Evolutionary conservation across 2,888 invertebrate genomes (phyloP).

Genomic region (Nudaria mundana): DNA sequence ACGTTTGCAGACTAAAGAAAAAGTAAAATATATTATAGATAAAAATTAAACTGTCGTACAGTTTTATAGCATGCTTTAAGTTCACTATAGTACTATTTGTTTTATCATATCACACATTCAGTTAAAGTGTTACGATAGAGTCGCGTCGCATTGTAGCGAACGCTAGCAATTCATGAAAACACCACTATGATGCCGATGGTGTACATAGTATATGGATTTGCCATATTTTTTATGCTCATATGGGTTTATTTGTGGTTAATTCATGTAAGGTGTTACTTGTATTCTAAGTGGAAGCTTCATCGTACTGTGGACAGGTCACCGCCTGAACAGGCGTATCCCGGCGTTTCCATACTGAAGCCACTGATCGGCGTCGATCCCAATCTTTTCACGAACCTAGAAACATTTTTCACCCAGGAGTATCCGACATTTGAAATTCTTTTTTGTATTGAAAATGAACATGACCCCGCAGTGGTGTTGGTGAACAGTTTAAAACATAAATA

Average conservation of each 20-base stretch:
- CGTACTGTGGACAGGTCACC: constrained; percentile 84
- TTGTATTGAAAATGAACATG: constrained; percentile 94
- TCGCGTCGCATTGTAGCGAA: constrained; percentile 61
- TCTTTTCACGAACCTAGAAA: constrained; percentile 93
- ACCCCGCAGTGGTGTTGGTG: constrained; percentile 93
- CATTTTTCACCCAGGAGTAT: constrained; percentile 97
- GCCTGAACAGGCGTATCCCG: constrained; percentile 90
- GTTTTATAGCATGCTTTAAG: constrained; percentile 38
- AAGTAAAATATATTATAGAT: constrained; percentile 26
- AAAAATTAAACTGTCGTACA: constrained; percentile 49
- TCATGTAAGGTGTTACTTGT: constrained; percentile 93
- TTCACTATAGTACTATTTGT: constrained; percentile 32
- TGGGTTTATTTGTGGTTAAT: constrained; percentile 94
- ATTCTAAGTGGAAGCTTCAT: constrained; percentile 87
- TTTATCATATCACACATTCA: constrained; percentile 43
- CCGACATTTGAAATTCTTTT: constrained; percentile 95
- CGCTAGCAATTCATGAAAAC: constrained; percentile 55
- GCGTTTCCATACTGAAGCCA: constrained; percentile 96
- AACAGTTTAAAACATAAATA: constrained; percentile 91
- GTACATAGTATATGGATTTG: constrained; percentile 92
- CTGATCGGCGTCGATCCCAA: constrained; percentile 96
- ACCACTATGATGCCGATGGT: constrained; percentile 84
- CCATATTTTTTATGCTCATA: constrained; percentile 92
- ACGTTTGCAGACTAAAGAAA: constrained; percentile 19
- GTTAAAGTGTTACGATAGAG: constrained; percentile 65